Base-by-base conservation (phyloP, 2,888 invertebrate genomes). In the Netelia fuscicornis region DNA sequence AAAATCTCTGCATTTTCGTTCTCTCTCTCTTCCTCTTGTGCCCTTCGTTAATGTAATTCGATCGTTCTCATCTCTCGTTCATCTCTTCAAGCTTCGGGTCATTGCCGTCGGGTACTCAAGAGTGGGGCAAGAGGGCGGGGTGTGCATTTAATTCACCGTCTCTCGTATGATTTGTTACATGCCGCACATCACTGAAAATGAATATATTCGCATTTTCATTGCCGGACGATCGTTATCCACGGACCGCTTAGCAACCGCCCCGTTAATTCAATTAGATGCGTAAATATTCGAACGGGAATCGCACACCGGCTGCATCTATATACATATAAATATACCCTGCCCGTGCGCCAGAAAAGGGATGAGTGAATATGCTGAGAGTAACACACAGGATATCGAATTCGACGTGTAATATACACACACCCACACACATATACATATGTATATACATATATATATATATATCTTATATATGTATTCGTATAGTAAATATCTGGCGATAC, bases 191-290 rank as follows among this genome's bases (percentile, higher is more conserved):
- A 48, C 64, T 58, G 83, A 70, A 75, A 83, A 70, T 72, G 54
- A 77, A 78, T 78, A 52, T 54, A 60, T 76, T 54, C 54, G 9
- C n/a, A 37, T 54, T n/a, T 56, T 44, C 65, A 65, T 74, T 62
- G 20, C 37, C 37, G n/a, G 65, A 48, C 68, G 64, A 83, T 83
- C 54, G 72, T 78, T 74, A 62, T 79, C 74, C 68, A 72, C 56
- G 74, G 48, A 9, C 52, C 64, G 74, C 70, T 81, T 81, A 70
- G 71, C 70, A 64, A 75, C 62, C 58, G 44, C 13, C 25, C 70
- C 25, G 65, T 71, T 80, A 62, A 79, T 67, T 80, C 60, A 75
- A 80, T 84, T 80, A 71, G 62, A 65, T 75, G 80, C 71, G 58
- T 58, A 80, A 71, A 76, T 80, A 84, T 84, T 75, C 76, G 68